These are phyloP conservation scores for Drosophila serrata DNA, from an alignment of 1,140 invertebrate genomes.

Conservation along the genomic window DNA sequence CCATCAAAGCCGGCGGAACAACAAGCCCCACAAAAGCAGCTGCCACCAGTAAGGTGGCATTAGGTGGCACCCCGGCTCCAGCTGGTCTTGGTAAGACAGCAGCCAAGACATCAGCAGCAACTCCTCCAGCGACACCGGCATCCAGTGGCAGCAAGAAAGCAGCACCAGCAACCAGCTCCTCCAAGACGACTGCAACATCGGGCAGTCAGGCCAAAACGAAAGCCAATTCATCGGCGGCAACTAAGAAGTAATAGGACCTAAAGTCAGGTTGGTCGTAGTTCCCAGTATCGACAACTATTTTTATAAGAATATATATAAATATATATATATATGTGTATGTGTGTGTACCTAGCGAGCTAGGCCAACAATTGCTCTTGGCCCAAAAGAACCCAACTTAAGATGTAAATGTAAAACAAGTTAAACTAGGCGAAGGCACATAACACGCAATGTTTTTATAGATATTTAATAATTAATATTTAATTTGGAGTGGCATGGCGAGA, in stretches of 20 bases:
- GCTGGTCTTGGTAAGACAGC: conserved; percentile 4
- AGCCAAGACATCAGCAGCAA: conserved; percentile 6
- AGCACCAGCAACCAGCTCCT: neutral
- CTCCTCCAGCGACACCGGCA: conserved; percentile 19
- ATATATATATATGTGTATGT: conserved; percentile 44
- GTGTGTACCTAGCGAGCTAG: conserved; percentile 51
- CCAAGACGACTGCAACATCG: conserved; percentile 9
- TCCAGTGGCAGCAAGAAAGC: conserved; percentile 7
- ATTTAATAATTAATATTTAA: conserved; percentile 24
- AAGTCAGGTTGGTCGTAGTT: conserved; percentile 25
- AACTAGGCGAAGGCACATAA: conserved; percentile 21
- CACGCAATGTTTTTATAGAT: conserved; percentile 28
- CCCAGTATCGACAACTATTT: conserved; percentile 65
- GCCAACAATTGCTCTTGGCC: conserved; percentile 28
- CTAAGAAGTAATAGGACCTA: conserved; percentile 48
- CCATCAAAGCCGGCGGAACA: conserved; percentile 27
- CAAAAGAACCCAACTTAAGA: conserved; percentile 16
- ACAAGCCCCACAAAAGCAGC: conserved; percentile 50
- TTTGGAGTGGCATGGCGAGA: conserved; percentile 24
- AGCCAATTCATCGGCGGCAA: conserved; percentile 45
- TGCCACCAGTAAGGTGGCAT: conserved; percentile 20
- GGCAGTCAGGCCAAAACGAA: conserved; percentile 59
- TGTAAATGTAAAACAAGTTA: conserved; percentile 36
- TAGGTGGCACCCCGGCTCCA: neutral
- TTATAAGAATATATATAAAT: conserved; percentile 51